A percentile compares a stretch with the other conserved stretches of the same genome.
Evolutionary conservation across 2,113 vertebrate genomes (phyloP).

Genomic region (Glareola pratincola): DNA sequence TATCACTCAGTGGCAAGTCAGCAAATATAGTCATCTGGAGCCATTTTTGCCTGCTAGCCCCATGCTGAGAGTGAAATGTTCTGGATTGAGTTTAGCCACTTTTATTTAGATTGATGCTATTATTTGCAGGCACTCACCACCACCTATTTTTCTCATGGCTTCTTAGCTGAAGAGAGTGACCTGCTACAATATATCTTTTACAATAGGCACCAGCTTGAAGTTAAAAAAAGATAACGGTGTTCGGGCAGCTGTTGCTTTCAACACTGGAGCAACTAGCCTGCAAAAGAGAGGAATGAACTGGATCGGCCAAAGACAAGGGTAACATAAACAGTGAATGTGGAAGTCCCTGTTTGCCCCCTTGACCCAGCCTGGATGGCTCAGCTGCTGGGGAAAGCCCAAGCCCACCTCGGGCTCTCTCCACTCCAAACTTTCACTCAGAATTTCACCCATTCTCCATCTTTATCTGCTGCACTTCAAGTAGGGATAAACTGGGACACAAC

Average conservation of each 20-base stretch:
- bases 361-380: neutral
- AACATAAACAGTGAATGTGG: neutral
- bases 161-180: neutral
- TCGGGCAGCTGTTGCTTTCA: neutral
- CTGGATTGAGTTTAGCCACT: neutral
- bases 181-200: neutral
- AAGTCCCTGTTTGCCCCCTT: neutral
- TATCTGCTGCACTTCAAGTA: neutral
- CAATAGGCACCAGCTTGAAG: neutral
- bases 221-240: neutral
- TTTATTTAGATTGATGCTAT: constrained; percentile 1
- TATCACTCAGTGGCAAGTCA: constrained; percentile 16
- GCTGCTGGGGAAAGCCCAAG: neutral
- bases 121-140: neutral
- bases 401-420: fast-evolving
- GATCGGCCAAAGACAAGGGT: neutral
- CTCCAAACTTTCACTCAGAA: neutral
- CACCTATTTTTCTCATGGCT: neutral
- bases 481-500: neutral
- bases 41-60: neutral
- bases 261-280: neutral
- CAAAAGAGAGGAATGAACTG: neutral
- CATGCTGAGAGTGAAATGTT: neutral
- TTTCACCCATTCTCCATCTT: neutral
- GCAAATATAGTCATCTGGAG: constrained; percentile 2